Base-by-base conservation (phyloP, 2,888 invertebrate species). In the Megalurothrips usitatus region DNA sequence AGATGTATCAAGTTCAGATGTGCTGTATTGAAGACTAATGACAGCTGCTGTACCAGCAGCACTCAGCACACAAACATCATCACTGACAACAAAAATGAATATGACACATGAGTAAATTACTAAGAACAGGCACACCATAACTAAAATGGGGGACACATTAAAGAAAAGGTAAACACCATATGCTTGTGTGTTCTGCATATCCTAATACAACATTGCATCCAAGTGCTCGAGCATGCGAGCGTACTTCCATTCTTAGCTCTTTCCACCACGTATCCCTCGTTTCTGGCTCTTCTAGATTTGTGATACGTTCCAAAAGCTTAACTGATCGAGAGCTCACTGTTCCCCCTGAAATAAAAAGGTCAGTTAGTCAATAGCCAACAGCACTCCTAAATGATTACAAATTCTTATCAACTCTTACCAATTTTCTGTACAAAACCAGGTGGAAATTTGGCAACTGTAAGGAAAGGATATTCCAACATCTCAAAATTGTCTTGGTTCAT, bases 231-330 rank as follows among this genome's bases (percentile, higher is more conserved):
- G 96, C 96, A 87, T 99, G 98, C 4, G 98, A 96, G 0, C 97
- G 91, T 82, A 99, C 94, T 89, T 99, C 99, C 87, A 96, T 96
- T 80, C 99, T 89, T 43, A 99, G 90, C 88, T 99, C 98, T 0
- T 94, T 96, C 98, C 99, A 99, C 97, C 98, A 98, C 1, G 94
- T 93, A 85, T 98, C 97, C 78, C 98, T 90, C 4, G 94, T 93
- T 86, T 96, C 96, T 23, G 96, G 95, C 87, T 97, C 97, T 84
- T 97, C 96, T 80, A 94, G 90, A 87, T 94, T 95, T 79, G 93
- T 92, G 82, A 94, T 93, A 84, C 94, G 90, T 86, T 94, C 94
- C 79, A 96, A 87, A 48, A 96, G 88, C 87, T 96, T 96, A 80
- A 92, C 97, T 81, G 92, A 96, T 86, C 94, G 90, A 0, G 96